Conservation (phyloP, 2,888 invertebrate species). For the Chrysolina oricalcia region DNA sequence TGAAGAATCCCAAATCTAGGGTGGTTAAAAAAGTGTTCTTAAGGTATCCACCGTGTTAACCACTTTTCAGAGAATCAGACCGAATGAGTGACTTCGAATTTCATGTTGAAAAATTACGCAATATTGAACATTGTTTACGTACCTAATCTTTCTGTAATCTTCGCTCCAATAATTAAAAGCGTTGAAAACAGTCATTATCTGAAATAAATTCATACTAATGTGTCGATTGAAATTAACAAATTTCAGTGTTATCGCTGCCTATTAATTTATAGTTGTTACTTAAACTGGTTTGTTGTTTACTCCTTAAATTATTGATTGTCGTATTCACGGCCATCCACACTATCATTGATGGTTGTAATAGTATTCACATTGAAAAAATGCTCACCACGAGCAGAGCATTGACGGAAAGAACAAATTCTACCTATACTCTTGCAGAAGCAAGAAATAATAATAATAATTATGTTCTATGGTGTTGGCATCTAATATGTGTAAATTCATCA, state of each 20-base stretch:
- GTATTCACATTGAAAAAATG: too few relatives aligned
- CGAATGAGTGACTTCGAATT: background rate
- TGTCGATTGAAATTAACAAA: conserved; percentile 11
- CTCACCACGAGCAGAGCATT: too few relatives aligned
- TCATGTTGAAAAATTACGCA: background rate
- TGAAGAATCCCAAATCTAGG: too few relatives aligned
- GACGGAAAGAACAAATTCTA: too few relatives aligned
- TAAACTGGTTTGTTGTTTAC: background rate
- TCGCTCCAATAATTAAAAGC: background rate
- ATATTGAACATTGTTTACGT: background rate
- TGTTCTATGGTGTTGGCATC: too few relatives aligned
- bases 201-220: background rate
- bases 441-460: too few relatives aligned
- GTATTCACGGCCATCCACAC: background rate
- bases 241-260: background rate
- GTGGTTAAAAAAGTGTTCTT: too few relatives aligned
- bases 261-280: background rate
- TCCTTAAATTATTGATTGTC: background rate
- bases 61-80: too few relatives aligned
- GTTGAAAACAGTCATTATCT: background rate
- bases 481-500: too few relatives aligned
- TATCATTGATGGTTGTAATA: background rate
- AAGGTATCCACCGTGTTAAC: too few relatives aligned
- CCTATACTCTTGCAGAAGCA: too few relatives aligned
- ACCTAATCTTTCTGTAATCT: background rate